phyloP scores from a whole-genome alignment of 2,113 vertebrate genomes.

The Rhinichthys klamathensis region DNA sequence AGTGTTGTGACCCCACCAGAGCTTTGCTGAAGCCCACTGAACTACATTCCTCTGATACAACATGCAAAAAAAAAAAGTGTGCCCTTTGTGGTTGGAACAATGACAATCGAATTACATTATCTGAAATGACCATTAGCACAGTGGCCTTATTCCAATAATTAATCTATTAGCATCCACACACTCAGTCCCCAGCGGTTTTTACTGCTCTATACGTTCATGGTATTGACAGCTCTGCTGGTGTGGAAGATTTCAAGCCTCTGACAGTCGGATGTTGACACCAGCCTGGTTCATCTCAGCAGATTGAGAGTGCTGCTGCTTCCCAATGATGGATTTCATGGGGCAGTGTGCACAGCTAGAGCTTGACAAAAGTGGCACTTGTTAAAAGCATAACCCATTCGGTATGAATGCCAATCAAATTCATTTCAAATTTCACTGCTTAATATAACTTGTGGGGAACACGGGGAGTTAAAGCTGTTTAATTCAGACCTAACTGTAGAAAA shows the following conservation, averaged over 20 bases:
- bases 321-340: neutral
- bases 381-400: neutral
- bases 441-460: neutral
- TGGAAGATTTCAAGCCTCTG: slow-evolving; percentile 39
- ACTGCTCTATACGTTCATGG: neutral
- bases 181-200: slow-evolving; percentile 15
- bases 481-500: neutral
- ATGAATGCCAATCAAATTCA: neutral
- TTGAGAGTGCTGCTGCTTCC: neutral
- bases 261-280: slow-evolving; percentile 4
- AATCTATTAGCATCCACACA: slow-evolving; percentile 24
- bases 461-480: neutral
- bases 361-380: neutral
- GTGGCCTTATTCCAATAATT: slow-evolving; percentile 44
- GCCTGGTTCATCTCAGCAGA: slow-evolving; percentile 5
- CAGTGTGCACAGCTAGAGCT: neutral
- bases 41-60: neutral
- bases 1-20: slow-evolving; percentile 5
- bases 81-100: slow-evolving; percentile 53
- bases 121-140: slow-evolving; percentile 33
- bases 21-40: slow-evolving; percentile 14
- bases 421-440: neutral
- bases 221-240: slow-evolving; percentile 50
- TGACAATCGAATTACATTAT: slow-evolving; percentile 56
- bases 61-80: slow-evolving; percentile 14